These are phyloP conservation scores for Paguma larvata DNA, from an alignment of 2,797 vertebrate genomes.

Conservation along the genomic window DNA sequence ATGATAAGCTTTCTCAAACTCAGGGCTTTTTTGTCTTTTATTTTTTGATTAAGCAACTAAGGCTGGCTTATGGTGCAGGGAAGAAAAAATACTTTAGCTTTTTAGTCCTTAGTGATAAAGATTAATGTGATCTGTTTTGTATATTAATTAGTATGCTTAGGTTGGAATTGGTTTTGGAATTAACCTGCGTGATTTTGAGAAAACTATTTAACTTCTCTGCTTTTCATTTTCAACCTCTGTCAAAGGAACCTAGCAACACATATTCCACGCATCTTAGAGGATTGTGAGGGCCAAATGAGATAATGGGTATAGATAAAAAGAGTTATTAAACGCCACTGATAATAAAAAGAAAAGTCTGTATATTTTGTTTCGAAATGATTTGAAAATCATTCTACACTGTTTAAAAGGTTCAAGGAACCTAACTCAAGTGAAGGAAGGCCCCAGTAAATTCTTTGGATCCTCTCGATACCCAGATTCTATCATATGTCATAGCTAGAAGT, in stretches of 20 bases:
- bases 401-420: background rate
- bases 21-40: background rate
- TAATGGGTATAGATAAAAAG: background rate
- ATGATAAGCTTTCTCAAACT: background rate
- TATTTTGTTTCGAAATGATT: constrained; percentile 39
- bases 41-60: background rate
- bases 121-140: background rate
- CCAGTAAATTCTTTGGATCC: background rate
- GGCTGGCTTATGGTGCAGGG: background rate
- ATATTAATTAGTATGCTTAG: background rate
- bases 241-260: constrained; percentile 8
- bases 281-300: background rate
- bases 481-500: constrained; percentile 7
- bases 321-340: constrained; percentile 23
- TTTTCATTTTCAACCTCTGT: constrained; percentile 13
- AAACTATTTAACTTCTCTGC: background rate
- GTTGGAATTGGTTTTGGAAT: background rate
- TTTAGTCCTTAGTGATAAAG: background rate
- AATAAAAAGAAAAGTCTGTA: background rate
- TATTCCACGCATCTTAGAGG: background rate
- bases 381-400: background rate
- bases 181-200: background rate
- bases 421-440: background rate
- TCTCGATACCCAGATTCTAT: background rate
- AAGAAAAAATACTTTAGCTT: constrained; percentile 4